These are phyloP conservation scores for Ornithorhynchus anatinus DNA, from an alignment of 2,113 vertebrate genomes.

Conservation along the genomic window DNA sequence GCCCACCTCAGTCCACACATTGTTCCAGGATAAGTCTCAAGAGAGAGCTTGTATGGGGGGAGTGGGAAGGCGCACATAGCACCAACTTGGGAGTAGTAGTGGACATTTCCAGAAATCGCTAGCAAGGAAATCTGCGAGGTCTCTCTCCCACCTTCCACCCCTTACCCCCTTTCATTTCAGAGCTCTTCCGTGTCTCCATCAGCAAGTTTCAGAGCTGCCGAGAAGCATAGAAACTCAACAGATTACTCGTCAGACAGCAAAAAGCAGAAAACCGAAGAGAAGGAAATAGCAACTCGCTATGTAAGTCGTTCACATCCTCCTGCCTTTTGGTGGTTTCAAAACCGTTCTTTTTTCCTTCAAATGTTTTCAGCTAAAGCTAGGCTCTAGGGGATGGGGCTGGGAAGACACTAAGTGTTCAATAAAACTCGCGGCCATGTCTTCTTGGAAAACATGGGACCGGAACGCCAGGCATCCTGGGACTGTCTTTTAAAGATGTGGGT, in stretches of 20 bases:
- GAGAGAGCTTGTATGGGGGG: no score
- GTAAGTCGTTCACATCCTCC: constrained; percentile 72
- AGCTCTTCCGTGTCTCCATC: constrained; percentile 95
- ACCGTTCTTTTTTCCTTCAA: background rate
- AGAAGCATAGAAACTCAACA: constrained; percentile 91
- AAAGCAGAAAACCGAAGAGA: constrained; percentile 95
- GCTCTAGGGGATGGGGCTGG: background rate
- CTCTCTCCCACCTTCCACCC: background rate
- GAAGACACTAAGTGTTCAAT: background rate
- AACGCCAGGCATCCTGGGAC: no score
- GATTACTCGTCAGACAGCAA: constrained; percentile 95
- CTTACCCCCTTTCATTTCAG: constrained; percentile 61
- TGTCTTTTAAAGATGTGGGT: no score
- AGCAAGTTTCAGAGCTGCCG: constrained; percentile 89
- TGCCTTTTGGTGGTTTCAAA: background rate
- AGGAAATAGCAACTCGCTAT: constrained; percentile 88
- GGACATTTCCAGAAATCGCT: no score
- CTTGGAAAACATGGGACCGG: background rate
- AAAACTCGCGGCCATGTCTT: background rate
- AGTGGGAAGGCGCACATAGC: no score
- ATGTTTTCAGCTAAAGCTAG: background rate
- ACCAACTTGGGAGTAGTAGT: no score
- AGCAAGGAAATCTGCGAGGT: no score
- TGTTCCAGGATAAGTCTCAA: no score
- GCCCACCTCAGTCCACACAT: no score